Evolutionary conservation across 2,797 vertebrate species (phyloP).

Genomic region (Aulostomus chinensis): DNA sequence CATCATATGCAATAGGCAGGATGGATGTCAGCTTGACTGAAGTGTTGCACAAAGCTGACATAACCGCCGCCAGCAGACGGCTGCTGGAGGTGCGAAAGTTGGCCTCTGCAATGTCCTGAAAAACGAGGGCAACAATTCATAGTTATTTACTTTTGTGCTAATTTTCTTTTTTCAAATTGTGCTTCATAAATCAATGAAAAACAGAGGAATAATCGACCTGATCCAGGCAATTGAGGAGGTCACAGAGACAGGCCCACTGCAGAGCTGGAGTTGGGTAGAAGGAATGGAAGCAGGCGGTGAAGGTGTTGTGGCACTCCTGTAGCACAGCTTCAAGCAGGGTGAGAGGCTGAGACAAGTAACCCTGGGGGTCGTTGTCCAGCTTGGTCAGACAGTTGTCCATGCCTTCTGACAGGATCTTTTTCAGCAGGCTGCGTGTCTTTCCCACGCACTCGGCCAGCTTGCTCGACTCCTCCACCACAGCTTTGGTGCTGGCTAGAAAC

Average conservation of each 20-base stretch:
- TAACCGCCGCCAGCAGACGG: conserved; percentile 94
- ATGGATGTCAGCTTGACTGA: conserved; percentile 97
- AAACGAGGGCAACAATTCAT: not conserved
- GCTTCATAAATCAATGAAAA: not conserved
- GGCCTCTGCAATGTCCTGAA: conserved; percentile 96
- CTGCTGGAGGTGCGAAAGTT: conserved; percentile 98
- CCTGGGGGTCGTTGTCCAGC: conserved; percentile 96
- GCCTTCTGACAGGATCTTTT: conserved; percentile 97
- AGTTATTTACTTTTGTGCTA: too few relatives aligned
- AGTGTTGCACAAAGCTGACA: conserved; percentile 97
- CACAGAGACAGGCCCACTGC: conserved; percentile 98
- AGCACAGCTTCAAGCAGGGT: conserved; percentile 95
- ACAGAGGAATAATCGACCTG: conserved; percentile 76
- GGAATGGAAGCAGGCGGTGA: conserved; percentile 98
- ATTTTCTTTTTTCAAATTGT: too few relatives aligned
- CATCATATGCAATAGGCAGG: conserved; percentile 95
- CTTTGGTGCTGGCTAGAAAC: conserved; percentile 89
- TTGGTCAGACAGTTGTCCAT: conserved; percentile 97
- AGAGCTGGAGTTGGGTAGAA: conserved; percentile 97
- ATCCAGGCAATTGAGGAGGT: conserved; percentile 96
- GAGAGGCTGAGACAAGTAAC: conserved; percentile 94
- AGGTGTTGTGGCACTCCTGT: conserved; percentile 98
- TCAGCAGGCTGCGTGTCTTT: conserved; percentile 95
- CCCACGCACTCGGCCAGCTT: conserved; percentile 98
- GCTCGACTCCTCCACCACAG: conserved; percentile 97